Conservation (phyloP, 2,888 invertebrate species). For the Chrysotoxum bicinctum region DNA sequence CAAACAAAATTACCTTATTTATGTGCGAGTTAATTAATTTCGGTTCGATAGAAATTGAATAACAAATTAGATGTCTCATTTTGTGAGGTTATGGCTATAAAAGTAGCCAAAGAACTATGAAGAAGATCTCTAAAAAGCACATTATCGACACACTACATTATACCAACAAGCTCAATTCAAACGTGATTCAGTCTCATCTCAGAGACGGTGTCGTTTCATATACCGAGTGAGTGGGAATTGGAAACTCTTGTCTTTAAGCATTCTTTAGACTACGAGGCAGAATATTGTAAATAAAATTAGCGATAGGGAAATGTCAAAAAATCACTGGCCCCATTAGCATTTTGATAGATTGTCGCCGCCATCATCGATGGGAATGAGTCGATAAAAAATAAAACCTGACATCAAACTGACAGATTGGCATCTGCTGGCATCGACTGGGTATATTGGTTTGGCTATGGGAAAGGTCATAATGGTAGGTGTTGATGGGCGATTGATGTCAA, state of each 20-base stretch:
- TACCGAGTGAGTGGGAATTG: neutral
- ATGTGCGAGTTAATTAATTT: slow-evolving; percentile 45
- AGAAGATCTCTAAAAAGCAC: slow-evolving; percentile 10
- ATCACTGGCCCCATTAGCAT: slow-evolving; percentile 30
- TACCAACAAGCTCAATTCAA: neutral
- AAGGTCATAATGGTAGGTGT: slow-evolving; percentile 45
- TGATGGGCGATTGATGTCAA: slow-evolving; percentile 42
- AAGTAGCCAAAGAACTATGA: neutral
- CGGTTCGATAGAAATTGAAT: slow-evolving; percentile 41
- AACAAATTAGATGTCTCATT: slow-evolving; percentile 39
- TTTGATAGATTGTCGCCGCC: slow-evolving; percentile 22
- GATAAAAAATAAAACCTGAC: slow-evolving; percentile 9
- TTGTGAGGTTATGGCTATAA: neutral
- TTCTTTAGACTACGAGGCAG: neutral
- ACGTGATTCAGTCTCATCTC: neutral
- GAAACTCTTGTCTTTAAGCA: neutral
- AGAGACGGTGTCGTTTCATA: neutral
- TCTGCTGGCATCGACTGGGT: no score
- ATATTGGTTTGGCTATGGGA: slow-evolving; percentile 23
- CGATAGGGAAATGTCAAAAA: slow-evolving; percentile 53
- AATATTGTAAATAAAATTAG: slow-evolving; percentile 45
- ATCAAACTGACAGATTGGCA: slow-evolving; percentile 27
- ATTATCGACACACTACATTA: neutral
- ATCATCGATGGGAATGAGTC: slow-evolving; percentile 22
- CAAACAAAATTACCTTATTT: slow-evolving; percentile 10